Evolutionary conservation across 2,113 vertebrate genomes (phyloP).

Genomic region (Podilymbus podiceps): DNA sequence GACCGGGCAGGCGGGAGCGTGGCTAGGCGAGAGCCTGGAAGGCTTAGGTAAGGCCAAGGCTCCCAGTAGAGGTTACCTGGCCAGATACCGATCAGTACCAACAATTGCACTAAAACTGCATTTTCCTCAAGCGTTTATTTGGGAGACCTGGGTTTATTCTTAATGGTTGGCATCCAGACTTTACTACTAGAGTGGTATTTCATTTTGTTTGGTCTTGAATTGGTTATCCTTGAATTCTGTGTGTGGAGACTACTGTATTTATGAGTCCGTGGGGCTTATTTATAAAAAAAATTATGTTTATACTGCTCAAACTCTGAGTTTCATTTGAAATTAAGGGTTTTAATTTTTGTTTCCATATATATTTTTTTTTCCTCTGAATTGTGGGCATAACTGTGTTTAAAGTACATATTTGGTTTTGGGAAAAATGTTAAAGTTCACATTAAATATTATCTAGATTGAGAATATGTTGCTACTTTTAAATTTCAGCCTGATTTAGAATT

Average conservation of each 20-base stretch:
- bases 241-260: not conserved
- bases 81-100: accelerated
- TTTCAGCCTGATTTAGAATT: not conserved
- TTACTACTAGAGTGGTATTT: not conserved
- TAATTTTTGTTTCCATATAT: not conserved
- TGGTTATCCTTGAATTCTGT: not conserved
- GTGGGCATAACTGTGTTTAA: not conserved
- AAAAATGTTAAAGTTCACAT: not conserved
- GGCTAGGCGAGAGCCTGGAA: not conserved
- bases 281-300: not conserved
- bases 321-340: not conserved
- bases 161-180: not conserved
- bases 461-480: not conserved
- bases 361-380: not conserved
- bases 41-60: not conserved
- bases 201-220: not conserved
- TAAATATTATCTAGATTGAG: not conserved
- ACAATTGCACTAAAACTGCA: not conserved
- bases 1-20: not conserved
- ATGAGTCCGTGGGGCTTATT: not conserved
- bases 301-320: not conserved
- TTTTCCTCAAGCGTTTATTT: not conserved
- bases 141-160: not conserved
- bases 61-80: not conserved
- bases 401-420: not conserved